Evolutionary conservation across 2,113 vertebrate genomes (phyloP).

Genomic region (Terrapene triunguis): DNA sequence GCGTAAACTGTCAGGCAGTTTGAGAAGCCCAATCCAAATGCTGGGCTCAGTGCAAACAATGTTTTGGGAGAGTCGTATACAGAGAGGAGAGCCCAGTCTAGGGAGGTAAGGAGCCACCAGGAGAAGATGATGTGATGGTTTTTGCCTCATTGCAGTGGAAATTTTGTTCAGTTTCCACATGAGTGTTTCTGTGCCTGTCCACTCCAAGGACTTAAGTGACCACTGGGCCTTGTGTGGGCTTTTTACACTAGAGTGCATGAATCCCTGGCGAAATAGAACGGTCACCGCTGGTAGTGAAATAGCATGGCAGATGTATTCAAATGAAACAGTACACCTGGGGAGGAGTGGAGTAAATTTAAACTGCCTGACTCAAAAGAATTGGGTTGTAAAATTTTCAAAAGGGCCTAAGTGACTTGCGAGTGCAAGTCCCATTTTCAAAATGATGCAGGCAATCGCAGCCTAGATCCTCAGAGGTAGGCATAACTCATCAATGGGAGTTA

Average conservation of each 20-base stretch:
- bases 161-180: no score
- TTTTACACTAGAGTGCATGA: not conserved
- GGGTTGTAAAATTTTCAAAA: not conserved
- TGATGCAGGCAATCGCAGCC: not conserved
- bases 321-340: not conserved
- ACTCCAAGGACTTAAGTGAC: no score
- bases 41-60: no score
- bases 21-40: no score
- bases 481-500: not conserved
- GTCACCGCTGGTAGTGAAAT: not conserved
- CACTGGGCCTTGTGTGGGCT: not conserved
- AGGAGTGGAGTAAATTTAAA: not conserved
- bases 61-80: no score
- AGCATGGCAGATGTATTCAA: not conserved
- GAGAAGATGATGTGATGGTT: no score
- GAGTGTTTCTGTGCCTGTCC: no score
- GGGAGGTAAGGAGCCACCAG: no score
- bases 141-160: no score
- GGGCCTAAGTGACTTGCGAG: not conserved
- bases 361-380: not conserved
- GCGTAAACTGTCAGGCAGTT: no score
- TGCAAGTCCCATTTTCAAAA: not conserved
- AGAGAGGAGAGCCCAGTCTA: no score
- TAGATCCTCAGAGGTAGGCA: not conserved
- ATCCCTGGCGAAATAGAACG: not conserved